phyloP scores from a whole-genome alignment of 2,797 vertebrate genomes.

The Pangasius macronema region DNA sequence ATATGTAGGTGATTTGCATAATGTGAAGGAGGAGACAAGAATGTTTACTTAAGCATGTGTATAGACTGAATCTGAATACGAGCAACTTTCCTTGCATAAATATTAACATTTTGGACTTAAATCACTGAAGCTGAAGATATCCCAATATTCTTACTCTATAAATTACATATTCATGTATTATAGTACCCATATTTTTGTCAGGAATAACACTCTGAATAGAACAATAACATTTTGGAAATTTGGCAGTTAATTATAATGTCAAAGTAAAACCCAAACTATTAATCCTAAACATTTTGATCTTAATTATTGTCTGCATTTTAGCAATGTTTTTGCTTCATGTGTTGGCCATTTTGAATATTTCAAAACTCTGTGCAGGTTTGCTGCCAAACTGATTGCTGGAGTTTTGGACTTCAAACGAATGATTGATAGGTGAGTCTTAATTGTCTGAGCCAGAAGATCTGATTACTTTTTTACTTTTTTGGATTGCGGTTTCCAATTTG shows the following conservation, averaged over 20 bases:
- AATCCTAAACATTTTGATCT: neutral
- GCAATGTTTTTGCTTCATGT: neutral
- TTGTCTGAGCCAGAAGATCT: neutral
- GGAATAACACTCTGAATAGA: neutral
- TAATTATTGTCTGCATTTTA: neutral
- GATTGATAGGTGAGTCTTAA: conserved; percentile 89
- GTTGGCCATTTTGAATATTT: neutral
- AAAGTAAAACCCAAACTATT: neutral
- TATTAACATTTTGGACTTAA: neutral
- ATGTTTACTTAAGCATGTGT: neutral
- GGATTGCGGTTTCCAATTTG: neutral
- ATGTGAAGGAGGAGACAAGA: neutral
- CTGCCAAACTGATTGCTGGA: conserved; percentile 92
- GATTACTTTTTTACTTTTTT: neutral
- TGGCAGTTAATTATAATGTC: neutral
- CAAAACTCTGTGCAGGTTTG: conserved; percentile 80
- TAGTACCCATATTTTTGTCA: neutral
- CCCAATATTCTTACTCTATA: neutral
- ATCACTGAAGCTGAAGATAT: neutral
- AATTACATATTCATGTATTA: neutral
- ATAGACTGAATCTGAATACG: neutral
- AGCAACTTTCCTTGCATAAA: neutral
- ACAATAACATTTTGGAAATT: neutral
- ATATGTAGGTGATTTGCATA: neutral
- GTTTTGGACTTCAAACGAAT: conserved; percentile 93